Base-by-base conservation (phyloP, 2,888 invertebrate genomes). In the Notodonta ziczac region DNA sequence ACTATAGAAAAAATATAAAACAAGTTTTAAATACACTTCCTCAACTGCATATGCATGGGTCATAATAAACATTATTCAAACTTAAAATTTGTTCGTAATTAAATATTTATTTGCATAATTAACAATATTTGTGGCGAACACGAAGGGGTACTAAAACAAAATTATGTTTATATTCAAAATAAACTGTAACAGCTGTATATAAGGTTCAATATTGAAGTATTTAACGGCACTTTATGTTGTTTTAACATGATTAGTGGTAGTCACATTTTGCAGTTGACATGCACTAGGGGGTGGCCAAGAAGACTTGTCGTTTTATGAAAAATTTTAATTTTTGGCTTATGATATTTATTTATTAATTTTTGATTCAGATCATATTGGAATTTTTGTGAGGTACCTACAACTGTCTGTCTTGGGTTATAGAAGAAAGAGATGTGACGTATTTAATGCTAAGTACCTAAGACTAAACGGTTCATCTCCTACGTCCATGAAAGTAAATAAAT, bases 181-280 rank as follows among this genome's bases (percentile, higher is more conserved):
- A 53, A 2, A 39, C 16, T 54, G 32, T 73, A 65, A n/a, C 0
- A 0, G 0, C 13, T 35, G 1, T 0, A 0, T 0, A 6, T 60
- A 77, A 60, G 61, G 57, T 61, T 57, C 51, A 35, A 56, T 50
- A 53, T 67, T n/a, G 54, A 1, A 13, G 40, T 58, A 52, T 32
- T 48, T 13, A 7, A 8, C 7, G 39, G 14, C 35, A 39, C 32
- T 5, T 32, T 56, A 44, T 51, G 42, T 65, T 66, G 66, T 67
- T 56, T 56, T 51, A 55, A 46, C 42, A 61, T 78, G 81, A 86
- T 86, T 83, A 77, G 70, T 70, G 76, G 77, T 80, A 84, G 82
- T 83, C 82, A 80, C 76, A 74, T 69, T 75, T 71, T 77, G 70
- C 80, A 74, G 81, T 80, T 77, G 77, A 76, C 76, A 72, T 82